Evolutionary conservation across 2,888 invertebrate species (phyloP), one percentile per base, ranked within the genome.

Genomic region (Eupithecia subfuscata): DNA sequence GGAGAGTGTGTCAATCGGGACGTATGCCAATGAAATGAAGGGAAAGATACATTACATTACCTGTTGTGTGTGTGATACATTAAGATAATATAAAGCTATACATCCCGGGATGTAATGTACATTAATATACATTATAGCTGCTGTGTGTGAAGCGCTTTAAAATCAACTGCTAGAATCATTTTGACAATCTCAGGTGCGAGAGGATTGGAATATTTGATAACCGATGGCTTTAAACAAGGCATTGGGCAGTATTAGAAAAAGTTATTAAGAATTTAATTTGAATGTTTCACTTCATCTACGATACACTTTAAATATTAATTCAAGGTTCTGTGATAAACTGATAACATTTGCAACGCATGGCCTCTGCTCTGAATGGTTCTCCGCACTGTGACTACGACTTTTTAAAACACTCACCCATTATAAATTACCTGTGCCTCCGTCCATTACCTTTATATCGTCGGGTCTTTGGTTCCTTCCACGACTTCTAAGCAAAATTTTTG

Each of bases 311-410:
- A 69, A 70, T 25, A 68, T 71, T 30, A 67, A 73, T 69, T 73
- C 74, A 77, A 77, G 74, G 75, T 65, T 75, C 64, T 64, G 43
- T 69, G 73, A 73, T 34, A 34, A 37, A 8, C 8, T 37, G 8
- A 37, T 75, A 72, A 73, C 52, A 74, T 74, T 74, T 22, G 74
- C 11, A 56, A 71, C 40, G 76, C 69, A 37, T 71, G 37, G 37
- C 76, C 69, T 72, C 43, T n/a, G 43, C 18, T 56, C 2, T 25
- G n/a, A 14, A 60, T 25, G 56, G 11, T 56, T n/a, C n/a, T n/a
- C 52, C n/a, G n/a, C 6, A n/a, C 52, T 56, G 11, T 56, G 12
- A 56, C 9, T 52, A n/a, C 52, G n/a, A n/a, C 22, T 56, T 56
- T 56, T 56, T 22, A 25, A 60, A 60, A 60, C 5, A 25, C 56